Percentiles rank a stretch among this genome's conserved stretches.
Conservation (phyloP, 1,140 invertebrate genomes). For the Drosophila littoralis region DNA sequence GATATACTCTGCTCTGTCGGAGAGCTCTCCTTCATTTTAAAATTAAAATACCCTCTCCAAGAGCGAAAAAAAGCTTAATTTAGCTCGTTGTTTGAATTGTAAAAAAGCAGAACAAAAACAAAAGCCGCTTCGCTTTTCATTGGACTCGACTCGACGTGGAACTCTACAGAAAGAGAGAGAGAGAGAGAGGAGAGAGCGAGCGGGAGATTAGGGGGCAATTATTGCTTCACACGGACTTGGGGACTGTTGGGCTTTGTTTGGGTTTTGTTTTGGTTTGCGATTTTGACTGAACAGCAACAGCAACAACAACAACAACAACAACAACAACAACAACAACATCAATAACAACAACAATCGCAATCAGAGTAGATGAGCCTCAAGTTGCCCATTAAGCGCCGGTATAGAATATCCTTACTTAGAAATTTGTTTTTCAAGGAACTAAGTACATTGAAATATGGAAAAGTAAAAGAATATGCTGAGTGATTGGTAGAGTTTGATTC, state of each 20-base stretch:
- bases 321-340: conserved; percentile 13
- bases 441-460: background rate
- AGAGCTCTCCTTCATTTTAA: too few relatives aligned
- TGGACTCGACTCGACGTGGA: background rate
- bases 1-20: too few relatives aligned
- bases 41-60: too few relatives aligned
- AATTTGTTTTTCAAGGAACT: conserved; percentile 22
- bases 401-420: conserved; percentile 74
- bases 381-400: conserved; percentile 68
- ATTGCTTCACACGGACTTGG: conserved; percentile 69
- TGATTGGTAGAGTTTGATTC: too few relatives aligned
- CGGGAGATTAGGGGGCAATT: conserved; percentile 75
- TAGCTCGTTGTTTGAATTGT: background rate
- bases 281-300: conserved; percentile 38
- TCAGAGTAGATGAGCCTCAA: conserved; percentile 9
- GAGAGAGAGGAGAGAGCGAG: too few relatives aligned
- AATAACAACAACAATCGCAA: conserved; percentile 27
- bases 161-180: background rate
- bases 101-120: conserved; percentile 22
- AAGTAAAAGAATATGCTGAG: background rate
- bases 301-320: conserved; percentile 29
- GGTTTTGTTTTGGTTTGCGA: conserved; percentile 59
- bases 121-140: conserved; percentile 18
- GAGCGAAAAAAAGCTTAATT: too few relatives aligned
- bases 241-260: background rate